phyloP scores from a whole-genome alignment of 2,888 invertebrate species.

The Marasmarcha lunaedactyla region DNA sequence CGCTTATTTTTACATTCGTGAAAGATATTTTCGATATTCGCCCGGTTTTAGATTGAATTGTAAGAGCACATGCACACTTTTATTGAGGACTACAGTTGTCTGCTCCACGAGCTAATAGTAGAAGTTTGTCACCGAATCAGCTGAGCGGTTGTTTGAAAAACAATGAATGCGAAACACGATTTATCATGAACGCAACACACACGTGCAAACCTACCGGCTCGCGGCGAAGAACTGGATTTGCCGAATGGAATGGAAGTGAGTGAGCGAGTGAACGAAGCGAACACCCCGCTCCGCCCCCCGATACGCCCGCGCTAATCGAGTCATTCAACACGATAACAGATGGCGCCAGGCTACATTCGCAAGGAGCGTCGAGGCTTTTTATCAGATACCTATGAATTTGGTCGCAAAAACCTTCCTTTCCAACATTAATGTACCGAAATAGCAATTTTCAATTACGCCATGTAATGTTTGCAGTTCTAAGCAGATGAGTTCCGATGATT shows the following conservation, averaged over 20 bases:
- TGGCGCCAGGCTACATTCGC: neutral
- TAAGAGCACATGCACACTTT: neutral
- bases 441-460: too few species aligned
- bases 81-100: neutral
- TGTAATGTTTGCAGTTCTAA: too few species aligned
- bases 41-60: slow-evolving; percentile 25
- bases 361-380: too few species aligned
- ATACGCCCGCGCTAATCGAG: slow-evolving; percentile 10
- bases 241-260: neutral
- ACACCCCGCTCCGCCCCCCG: slow-evolving; percentile 11
- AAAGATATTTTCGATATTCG: slow-evolving; percentile 47
- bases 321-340: neutral
- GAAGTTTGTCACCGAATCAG: slow-evolving; percentile 43
- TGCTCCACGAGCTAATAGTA: neutral
- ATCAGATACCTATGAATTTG: too few species aligned
- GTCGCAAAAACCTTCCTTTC: too few species aligned
- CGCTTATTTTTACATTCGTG: slow-evolving; percentile 62
- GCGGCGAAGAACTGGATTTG: slow-evolving; percentile 49
- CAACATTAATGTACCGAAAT: too few species aligned
- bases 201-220: slow-evolving; percentile 22
- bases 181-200: slow-evolving; percentile 21
- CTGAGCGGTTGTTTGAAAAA: slow-evolving; percentile 60
- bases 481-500: too few species aligned
- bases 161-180: slow-evolving; percentile 46
- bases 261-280: slow-evolving; percentile 26